Conservation (phyloP, 2,797 vertebrate species). For the Notoglanidium macrostoma region DNA sequence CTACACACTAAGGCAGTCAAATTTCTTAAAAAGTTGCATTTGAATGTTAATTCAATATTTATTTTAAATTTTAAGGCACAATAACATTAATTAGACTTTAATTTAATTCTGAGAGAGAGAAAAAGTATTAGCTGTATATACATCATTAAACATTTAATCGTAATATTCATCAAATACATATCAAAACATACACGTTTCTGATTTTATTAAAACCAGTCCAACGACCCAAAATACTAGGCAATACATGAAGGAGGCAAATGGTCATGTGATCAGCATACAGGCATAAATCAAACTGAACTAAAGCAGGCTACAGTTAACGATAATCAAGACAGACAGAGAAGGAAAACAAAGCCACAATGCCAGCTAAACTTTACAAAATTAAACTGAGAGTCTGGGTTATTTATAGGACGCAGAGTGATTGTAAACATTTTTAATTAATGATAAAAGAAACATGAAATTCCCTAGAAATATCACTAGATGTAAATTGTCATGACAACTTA, state of each 20-base stretch:
- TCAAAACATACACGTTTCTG: no score
- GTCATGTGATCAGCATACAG: background rate
- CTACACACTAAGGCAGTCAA: background rate
- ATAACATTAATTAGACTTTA: background rate
- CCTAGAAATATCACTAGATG: background rate
- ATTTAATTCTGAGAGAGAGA: background rate
- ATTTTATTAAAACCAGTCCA: no score
- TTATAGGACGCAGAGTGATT: background rate
- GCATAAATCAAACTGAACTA: background rate
- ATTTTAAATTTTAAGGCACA: background rate
- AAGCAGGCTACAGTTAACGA: background rate
- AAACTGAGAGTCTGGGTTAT: background rate
- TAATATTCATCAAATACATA: no score
- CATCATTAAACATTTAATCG: no score
- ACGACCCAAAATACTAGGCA: background rate
- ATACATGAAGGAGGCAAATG: background rate
- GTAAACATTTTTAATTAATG: background rate
- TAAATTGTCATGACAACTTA: background rate
- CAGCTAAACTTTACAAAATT: background rate
- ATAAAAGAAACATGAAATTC: background rate
- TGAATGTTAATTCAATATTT: background rate
- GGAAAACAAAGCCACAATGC: background rate
- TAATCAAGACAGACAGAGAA: background rate
- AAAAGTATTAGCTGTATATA: background rate
- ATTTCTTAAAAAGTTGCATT: no score